Evolutionary conservation across 2,888 invertebrate genomes (phyloP), one percentile per base, ranked within the genome.

Genomic region (Lepidocyrtinus sp.): DNA sequence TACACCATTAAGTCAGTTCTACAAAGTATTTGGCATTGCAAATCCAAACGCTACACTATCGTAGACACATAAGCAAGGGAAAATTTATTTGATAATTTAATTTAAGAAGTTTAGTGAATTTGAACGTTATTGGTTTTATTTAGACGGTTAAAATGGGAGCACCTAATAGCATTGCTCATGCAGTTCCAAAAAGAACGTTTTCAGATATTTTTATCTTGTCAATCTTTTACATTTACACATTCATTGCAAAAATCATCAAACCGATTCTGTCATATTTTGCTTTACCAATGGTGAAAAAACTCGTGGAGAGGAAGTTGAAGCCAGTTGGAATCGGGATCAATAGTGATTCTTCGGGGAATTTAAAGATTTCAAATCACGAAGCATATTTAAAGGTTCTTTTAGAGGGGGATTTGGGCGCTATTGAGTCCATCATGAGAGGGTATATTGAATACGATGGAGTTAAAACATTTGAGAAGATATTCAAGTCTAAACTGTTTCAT

Each of bases 341-440:
- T 36, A 17, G 26, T 5, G 65, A 45, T 50, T 21, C 50, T 65
- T 27, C 65, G n/a, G 73, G 73, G 1, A 45, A 61, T 45, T 55
- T 73, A 27, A 73, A 73, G 59, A 50, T 73, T 46, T 21, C 27
- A 26, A 65, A 73, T 26, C 55, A 73, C n/a, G 63, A 73, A 22
- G 73, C 64, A 65, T 73, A 73, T 24, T 17, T 73, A 22, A 73
- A 73, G 45, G 21, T 73, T 17, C 27, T 73, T 0, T 17, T 73
- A 65, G 73, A 73, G n/a, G 73, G 73, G 5, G 73, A 73, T 21
- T 26, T 73, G 21, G 73, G 73, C 24, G 73, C 73, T 3, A 65
- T 73, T 55, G 64, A 73, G 55, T 73, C 73, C 1, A 25, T 73
- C 3, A 73, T 73, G 65, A 73, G 59, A 25, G 65, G 73, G 15